These are phyloP conservation scores for Cylloceria caligata DNA, from an alignment of 2,888 invertebrate species.

Conservation along the genomic window DNA sequence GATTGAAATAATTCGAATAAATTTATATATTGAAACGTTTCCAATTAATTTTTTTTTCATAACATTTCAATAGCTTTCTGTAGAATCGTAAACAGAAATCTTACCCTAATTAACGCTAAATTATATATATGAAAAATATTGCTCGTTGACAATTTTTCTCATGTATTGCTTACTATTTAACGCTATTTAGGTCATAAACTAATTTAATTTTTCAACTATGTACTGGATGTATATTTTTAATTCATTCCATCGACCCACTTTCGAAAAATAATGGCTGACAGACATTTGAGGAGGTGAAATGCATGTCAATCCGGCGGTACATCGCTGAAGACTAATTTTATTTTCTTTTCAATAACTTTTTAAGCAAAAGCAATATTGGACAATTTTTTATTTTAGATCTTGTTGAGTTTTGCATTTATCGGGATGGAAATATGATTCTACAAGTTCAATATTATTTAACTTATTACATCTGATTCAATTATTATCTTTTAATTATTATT, in stretches of 20 bases:
- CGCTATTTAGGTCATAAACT: neutral
- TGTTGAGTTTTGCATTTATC: too few relatives aligned
- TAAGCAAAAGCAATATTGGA: neutral
- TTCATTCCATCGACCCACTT: neutral
- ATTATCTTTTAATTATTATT: too few relatives aligned
- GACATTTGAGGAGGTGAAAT: too few relatives aligned
- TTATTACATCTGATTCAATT: too few relatives aligned
- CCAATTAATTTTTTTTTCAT: too few relatives aligned
- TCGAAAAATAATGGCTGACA: neutral
- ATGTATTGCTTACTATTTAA: conserved; percentile 1
- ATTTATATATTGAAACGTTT: too few relatives aligned
- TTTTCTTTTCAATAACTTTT: neutral
- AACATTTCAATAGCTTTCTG: neutral
- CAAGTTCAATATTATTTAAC: too few relatives aligned
- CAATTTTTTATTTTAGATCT: neutral
- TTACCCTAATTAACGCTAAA: neutral
- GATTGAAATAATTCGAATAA: too few relatives aligned
- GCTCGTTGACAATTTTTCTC: neutral
- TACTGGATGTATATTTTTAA: neutral
- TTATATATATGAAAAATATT: neutral
- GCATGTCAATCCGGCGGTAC: too few relatives aligned
- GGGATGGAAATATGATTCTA: too few relatives aligned
- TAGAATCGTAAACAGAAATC: neutral
- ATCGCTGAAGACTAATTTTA: neutral
- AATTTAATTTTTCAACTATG: neutral